phyloP scores from a whole-genome alignment of 1,140 invertebrate species.

The Phocides pigmalion region DNA sequence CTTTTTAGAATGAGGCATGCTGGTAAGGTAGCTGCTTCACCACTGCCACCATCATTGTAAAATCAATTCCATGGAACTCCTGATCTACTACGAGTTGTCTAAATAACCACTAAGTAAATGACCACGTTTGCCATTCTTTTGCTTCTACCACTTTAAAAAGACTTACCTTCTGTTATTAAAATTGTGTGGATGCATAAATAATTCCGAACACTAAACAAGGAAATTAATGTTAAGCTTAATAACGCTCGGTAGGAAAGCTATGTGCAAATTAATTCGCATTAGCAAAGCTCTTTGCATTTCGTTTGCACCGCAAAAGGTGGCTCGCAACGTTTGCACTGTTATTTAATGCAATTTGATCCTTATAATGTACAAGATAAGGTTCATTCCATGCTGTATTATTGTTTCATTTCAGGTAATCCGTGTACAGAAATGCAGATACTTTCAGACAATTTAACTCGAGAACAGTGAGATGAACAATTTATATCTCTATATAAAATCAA shows the following conservation, averaged over 20 bases:
- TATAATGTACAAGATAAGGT: background rate
- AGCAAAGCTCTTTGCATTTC: conserved; percentile 24
- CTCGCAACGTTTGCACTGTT: background rate
- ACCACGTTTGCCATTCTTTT: too few species aligned
- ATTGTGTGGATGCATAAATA: background rate
- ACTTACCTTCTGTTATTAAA: too few species aligned
- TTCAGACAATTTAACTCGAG: conserved; percentile 28
- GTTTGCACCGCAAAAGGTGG: conserved; percentile 24
- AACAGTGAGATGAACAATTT: conserved; percentile 13
- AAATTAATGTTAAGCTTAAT: conserved; percentile 9
- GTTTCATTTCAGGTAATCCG: conserved; percentile 10
- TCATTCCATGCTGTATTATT: background rate
- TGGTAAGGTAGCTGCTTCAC: too few species aligned
- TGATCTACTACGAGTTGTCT: too few species aligned
- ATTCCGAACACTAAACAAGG: background rate
- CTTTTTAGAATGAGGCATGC: too few species aligned
- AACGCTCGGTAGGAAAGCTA: background rate
- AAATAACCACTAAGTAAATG: too few species aligned
- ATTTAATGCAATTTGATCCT: background rate
- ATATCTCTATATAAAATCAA: background rate
- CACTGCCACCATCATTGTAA: too few species aligned
- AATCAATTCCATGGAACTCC: too few species aligned
- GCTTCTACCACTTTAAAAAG: too few species aligned
- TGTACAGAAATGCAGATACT: conserved; percentile 21
- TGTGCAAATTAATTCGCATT: conserved; percentile 29